A percentile compares a stretch with the other conserved stretches of the same genome.
phyloP scores from a whole-genome alignment of 2,888 invertebrate genomes.

The Phyllotreta cruciferae region DNA sequence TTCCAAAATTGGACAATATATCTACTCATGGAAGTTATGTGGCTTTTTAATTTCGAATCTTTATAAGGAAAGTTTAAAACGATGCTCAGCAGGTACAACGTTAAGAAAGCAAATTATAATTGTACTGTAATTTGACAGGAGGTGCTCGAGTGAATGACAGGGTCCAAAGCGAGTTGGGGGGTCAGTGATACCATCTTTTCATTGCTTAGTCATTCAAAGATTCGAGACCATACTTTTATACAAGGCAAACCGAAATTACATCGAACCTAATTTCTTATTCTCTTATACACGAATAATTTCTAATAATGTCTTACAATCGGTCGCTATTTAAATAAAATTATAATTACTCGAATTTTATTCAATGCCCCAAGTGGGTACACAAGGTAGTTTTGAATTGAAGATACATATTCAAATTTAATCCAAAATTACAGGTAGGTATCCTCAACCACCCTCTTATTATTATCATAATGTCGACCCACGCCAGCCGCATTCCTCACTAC shows the following conservation, averaged over 20 bases:
- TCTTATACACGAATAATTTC: too few relatives aligned
- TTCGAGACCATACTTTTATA: background rate
- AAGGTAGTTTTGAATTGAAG: background rate
- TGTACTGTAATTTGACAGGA: constrained; percentile 57
- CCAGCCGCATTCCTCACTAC: constrained; percentile 12
- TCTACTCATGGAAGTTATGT: background rate
- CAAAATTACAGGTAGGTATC: constrained; percentile 20
- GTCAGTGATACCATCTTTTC: constrained; percentile 55
- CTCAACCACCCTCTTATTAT: constrained; percentile 27
- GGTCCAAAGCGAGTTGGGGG: constrained; percentile 58
- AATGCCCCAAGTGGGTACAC: too few relatives aligned
- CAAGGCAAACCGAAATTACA: background rate
- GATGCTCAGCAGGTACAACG: constrained; percentile 38
- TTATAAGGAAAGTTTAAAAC: constrained; percentile 35
- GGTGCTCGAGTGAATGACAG: constrained; percentile 59
- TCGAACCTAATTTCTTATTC: too few relatives aligned
- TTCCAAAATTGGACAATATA: too few relatives aligned
- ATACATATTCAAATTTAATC: constrained; percentile 9
- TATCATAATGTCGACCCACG: constrained; percentile 27
- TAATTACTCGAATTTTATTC: too few relatives aligned
- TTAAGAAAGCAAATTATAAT: constrained; percentile 49
- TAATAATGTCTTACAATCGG: too few relatives aligned
- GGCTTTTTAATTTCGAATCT: constrained; percentile 25
- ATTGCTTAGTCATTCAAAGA: constrained; percentile 50
- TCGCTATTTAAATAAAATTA: too few relatives aligned